These are phyloP conservation scores for Hirtodrosophila alboralis DNA, from an alignment of 2,888 invertebrate species.

Conservation along the genomic window DNA sequence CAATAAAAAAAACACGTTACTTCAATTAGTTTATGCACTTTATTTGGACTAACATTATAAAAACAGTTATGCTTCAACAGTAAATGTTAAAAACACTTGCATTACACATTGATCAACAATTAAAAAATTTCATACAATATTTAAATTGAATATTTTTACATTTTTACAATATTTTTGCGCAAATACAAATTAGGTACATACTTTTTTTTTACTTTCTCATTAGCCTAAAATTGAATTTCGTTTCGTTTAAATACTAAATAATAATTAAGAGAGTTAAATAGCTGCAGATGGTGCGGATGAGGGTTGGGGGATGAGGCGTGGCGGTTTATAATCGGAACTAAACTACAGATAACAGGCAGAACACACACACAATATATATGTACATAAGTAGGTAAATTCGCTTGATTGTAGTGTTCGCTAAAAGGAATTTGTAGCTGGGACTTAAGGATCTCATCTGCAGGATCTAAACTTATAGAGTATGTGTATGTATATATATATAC, in stretches of 20 bases:
- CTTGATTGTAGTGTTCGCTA: constrained; percentile 30
- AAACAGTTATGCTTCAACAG: constrained; percentile 62
- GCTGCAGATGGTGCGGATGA: constrained; percentile 31
- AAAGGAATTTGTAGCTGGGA: not conserved
- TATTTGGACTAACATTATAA: constrained; percentile 73
- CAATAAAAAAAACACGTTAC: not conserved
- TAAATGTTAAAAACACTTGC: constrained; percentile 50
- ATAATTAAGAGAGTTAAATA: constrained; percentile 75
- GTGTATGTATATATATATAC: constrained; percentile 37
- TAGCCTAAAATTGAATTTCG: constrained; percentile 47
- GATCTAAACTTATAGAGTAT: constrained; percentile 47
- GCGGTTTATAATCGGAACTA: not conserved
- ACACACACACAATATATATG: constrained; percentile 27
- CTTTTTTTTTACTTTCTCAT: constrained; percentile 26
- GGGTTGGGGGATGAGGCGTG: not conserved
- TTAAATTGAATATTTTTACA: constrained; percentile 33
- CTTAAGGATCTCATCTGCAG: too few species aligned
- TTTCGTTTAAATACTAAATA: constrained; percentile 71
- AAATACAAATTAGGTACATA: constrained; percentile 50
- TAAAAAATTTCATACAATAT: constrained; percentile 45
- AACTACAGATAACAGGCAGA: constrained; percentile 19
- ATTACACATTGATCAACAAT: constrained; percentile 76
- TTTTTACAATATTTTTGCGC: constrained; percentile 27
- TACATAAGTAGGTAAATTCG: constrained; percentile 63
- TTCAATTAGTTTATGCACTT: constrained; percentile 59